Base-by-base conservation (phyloP, 2,797 vertebrate genomes). In the Halcyon leucocephala region DNA sequence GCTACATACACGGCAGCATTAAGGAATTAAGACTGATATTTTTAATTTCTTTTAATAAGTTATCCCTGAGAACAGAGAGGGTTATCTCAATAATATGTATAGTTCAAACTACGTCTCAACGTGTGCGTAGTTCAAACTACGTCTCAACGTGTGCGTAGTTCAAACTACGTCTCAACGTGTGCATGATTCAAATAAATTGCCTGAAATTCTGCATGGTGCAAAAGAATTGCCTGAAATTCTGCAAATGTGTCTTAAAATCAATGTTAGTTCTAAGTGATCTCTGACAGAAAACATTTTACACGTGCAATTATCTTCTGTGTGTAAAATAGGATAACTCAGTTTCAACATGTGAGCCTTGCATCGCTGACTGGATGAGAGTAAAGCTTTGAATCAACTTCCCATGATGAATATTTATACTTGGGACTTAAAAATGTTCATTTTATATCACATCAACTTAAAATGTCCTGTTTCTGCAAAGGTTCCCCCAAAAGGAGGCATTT, bases 381-480 rank as follows among this genome's bases (percentile, higher is more conserved):
- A 78, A 66, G 29, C 51, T 78, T 91, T 72, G 77, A 91, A 49
- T 76, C 24, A 21, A 73, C 77, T 90, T 96, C 31, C 69, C 87
- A 72, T 24, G 20, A 39, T 18, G 42, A 69, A 44, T 79, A 66
- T 78, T 87, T 92, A 54, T 71, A 28, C 26, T 91, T 65, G 10
- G 82, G 26, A 62, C 24, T 76, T 88, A 74, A 94, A 94, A 87
- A 82, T 78, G 69, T 83, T 93, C 19, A 39, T 72, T 96, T 94
- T 78, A 58, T 61, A 51, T 81, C 54, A 82, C 6, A 21, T 46
- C 52, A 89, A 80, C 49, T 65, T 87, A 71, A 87, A 94, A 80
- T 24, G 19, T 57, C 21, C 61, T 72, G n/a, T 81, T 91, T 83
- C 57, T 95, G 66, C 58, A 65, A 79, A 76, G 69, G 66, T 90